phyloP scores from a whole-genome alignment of 2,888 invertebrate genomes.

The Latrodectus elegans region DNA sequence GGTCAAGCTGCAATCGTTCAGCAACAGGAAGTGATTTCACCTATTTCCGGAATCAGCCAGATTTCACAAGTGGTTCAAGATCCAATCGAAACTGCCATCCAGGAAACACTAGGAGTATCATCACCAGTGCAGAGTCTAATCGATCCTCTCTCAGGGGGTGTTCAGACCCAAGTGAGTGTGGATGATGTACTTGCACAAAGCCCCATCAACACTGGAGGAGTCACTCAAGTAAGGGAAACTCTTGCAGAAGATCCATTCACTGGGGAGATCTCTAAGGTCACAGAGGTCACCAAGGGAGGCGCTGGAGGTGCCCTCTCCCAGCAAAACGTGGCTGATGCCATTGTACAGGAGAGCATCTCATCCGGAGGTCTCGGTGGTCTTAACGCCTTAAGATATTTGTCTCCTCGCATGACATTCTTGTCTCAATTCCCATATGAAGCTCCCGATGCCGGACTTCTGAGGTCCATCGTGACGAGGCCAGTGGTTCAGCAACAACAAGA shows the following conservation, averaged over 20 bases:
- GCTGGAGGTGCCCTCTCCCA: slow-evolving; percentile 15
- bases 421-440: slow-evolving; percentile 57
- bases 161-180: slow-evolving; percentile 20
- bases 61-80: slow-evolving; percentile 46
- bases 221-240: slow-evolving; percentile 35
- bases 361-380: slow-evolving; percentile 11
- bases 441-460: slow-evolving; percentile 15
- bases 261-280: slow-evolving; percentile 31
- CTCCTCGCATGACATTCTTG: slow-evolving; percentile 47
- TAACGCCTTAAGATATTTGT: slow-evolving; percentile 7
- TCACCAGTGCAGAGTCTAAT: slow-evolving; percentile 7
- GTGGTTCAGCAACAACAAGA: slow-evolving; percentile 39
- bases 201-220: neutral
- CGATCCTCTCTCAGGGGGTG: slow-evolving; percentile 39
- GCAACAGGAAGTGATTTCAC: slow-evolving; percentile 50
- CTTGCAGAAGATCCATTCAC: slow-evolving; percentile 19
- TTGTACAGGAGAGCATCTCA: slow-evolving; percentile 50
- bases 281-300: slow-evolving; percentile 20
- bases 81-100: slow-evolving; percentile 43
- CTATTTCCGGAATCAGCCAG: slow-evolving; percentile 20
- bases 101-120: slow-evolving; percentile 30
- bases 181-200: slow-evolving; percentile 1
- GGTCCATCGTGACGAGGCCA: slow-evolving; percentile 44
- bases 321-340: slow-evolving; percentile 42
- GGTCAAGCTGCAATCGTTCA: slow-evolving; percentile 17